Conservation (phyloP, 1,140 invertebrate species). For the Hestina assimilis region DNA sequence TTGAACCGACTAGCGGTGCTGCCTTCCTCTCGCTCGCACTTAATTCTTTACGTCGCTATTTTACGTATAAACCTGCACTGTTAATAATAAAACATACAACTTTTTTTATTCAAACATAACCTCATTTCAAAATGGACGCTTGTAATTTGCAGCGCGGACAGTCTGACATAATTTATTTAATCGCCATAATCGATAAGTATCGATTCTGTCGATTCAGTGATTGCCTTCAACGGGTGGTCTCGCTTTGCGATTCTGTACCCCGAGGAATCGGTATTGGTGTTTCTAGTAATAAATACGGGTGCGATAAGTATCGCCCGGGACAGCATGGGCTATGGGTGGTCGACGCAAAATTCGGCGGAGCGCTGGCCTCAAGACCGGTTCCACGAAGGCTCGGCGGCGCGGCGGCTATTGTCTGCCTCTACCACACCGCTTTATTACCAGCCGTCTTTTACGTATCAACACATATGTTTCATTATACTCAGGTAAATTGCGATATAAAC, state of each 20-base stretch:
- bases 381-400: slow-evolving; percentile 50
- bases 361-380: slow-evolving; percentile 63
- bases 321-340: slow-evolving; percentile 57
- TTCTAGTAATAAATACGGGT: slow-evolving; percentile 65
- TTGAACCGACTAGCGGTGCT: slow-evolving; percentile 54
- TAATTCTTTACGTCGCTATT: slow-evolving; percentile 3
- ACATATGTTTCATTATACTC: slow-evolving; percentile 16
- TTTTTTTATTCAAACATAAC: neutral
- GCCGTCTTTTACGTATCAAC: slow-evolving; percentile 29
- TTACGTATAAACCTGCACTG: neutral
- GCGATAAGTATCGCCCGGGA: slow-evolving; percentile 61
- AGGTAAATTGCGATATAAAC: slow-evolving; percentile 5
- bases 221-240: slow-evolving; percentile 5
- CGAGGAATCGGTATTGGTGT: slow-evolving; percentile 32
- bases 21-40: slow-evolving; percentile 38
- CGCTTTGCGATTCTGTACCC: neutral
- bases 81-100: neutral
- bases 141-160: neutral
- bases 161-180: neutral
- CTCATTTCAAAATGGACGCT: neutral
- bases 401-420: slow-evolving; percentile 63
- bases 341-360: slow-evolving; percentile 69
- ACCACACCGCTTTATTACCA: slow-evolving; percentile 57
- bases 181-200: neutral
- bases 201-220: too few species aligned